Base-by-base conservation (phyloP, 1,140 invertebrate species). In the Anoplophora glabripennis region DNA sequence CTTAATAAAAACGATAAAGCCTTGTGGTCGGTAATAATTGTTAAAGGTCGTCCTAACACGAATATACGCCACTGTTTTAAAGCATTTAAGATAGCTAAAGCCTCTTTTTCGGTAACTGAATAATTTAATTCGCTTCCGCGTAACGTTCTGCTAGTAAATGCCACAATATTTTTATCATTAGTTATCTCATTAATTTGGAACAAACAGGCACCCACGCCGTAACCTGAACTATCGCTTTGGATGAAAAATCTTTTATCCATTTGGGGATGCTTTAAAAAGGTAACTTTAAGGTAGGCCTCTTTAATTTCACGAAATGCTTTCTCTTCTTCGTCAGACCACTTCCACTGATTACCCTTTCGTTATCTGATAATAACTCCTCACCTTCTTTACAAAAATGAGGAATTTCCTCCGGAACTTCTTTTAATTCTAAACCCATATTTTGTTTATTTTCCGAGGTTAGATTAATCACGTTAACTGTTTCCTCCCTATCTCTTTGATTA, bases 51-150 rank as follows among this genome's bases (percentile, higher is more conserved):
- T 18, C 44, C 18, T 18, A 46, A 46, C 11, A 46, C 28, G 11
- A 46, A 17, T 12, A 11, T 46, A 46, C 44, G 44, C 44, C 44
- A 46, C 44, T 46, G 44, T 7, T 21, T 12, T 10, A 46, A 46
- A 14, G 15, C 17, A 46, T 46, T 15, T 3, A 46, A n/a, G 10
- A 46, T 18, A 46, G 18, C 44, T 17, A 46, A 17, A 7, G 44
- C 44, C 28, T 46, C 44, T 17, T 46, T 46, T n/a, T 46, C 44
- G 1, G 44, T 46, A 15, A 18, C 17, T 7, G 44, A 18, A 28
- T 46, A 46, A 11, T n/a, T 17, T 11, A 46, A 17, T 17, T 46
- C 15, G 4, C 44, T 46, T 18, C 15, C 44, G 10, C 28, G 17
- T 14, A 18, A 46, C 2, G 44, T 46, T 11, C 12, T 18, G 17